These are phyloP conservation scores for Drosophila gaucha DNA, from an alignment of 2,888 invertebrate species.

Conservation along the genomic window DNA sequence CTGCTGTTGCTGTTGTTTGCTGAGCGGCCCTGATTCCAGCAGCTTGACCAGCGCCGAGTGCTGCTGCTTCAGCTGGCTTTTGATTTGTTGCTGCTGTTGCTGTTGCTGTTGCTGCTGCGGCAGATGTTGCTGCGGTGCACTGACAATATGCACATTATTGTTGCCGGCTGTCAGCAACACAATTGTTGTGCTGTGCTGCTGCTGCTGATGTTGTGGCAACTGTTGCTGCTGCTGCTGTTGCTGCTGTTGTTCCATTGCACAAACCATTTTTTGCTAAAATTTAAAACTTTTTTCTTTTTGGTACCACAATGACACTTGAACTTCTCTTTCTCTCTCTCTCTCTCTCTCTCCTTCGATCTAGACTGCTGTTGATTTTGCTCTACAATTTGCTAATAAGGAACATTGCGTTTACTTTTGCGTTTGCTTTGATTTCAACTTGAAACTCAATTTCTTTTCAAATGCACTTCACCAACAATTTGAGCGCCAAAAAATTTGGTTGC, in stretches of 20 bases:
- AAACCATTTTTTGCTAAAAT: conserved; percentile 81
- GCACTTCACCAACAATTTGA: conserved; percentile 52
- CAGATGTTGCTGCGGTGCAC: conserved; percentile 43
- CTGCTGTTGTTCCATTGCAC: conserved; percentile 83
- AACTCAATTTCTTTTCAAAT: conserved; percentile 36
- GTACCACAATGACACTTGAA: conserved; percentile 81
- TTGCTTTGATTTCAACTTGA: conserved; percentile 54
- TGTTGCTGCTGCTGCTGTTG: conserved; percentile 62
- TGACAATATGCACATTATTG: conserved; percentile 63
- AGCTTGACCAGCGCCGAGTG: conserved; percentile 88
- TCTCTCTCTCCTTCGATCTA: conserved; percentile 8
- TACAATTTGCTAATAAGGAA: conserved; percentile 83
- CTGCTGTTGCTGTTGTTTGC: conserved; percentile 54
- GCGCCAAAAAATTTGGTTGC: conserved; percentile 37
- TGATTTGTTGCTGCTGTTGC: conserved; percentile 62
- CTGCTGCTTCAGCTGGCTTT: conserved; percentile 86
- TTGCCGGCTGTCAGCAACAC: conserved; percentile 72
- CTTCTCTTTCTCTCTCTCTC: conserved; percentile 41
- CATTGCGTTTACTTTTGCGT: conserved; percentile 68
- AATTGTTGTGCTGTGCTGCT: conserved; percentile 77
- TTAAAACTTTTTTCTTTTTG: conserved; percentile 67
- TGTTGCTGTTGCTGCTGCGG: conserved; percentile 60
- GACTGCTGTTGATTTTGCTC: conserved; percentile 52
- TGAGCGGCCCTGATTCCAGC: conserved; percentile 86
- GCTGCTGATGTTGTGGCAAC: conserved; percentile 56